These are phyloP conservation scores for Leptarthrus brevirostris DNA, from an alignment of 2,888 invertebrate species.

Conservation along the genomic window DNA sequence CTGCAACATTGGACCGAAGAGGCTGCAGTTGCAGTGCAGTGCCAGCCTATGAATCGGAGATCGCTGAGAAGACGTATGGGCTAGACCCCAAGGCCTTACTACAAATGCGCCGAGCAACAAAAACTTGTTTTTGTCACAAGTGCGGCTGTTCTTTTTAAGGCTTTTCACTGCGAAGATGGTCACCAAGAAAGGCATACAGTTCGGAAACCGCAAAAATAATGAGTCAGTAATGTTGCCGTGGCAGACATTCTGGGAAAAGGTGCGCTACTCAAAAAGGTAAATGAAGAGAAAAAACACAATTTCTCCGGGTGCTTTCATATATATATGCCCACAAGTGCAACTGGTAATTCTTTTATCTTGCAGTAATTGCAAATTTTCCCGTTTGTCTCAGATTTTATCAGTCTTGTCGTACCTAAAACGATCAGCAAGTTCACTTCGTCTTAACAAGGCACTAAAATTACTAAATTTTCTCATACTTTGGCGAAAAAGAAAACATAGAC, in stretches of 20 bases:
- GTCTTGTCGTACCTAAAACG: background rate
- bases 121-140: conserved; percentile 25
- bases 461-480: too few species aligned
- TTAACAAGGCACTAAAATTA: too few species aligned
- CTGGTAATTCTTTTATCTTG: conserved; percentile 31
- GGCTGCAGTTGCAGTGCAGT: background rate
- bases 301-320: conserved; percentile 37
- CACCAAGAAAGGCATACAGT: conserved; percentile 38
- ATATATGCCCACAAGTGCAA: conserved; percentile 20
- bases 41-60: background rate
- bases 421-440: background rate
- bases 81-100: background rate
- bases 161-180: conserved; percentile 36
- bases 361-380: conserved; percentile 24
- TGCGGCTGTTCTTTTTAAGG: conserved; percentile 3
- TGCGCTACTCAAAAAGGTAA: conserved; percentile 28
- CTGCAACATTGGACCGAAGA: background rate
- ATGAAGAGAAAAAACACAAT: conserved; percentile 28
- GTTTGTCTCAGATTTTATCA: background rate
- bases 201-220: conserved; percentile 14
- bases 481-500: too few species aligned
- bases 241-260: conserved; percentile 37
- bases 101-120: background rate
- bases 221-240: background rate
- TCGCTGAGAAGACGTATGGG: background rate